Evolutionary conservation across 2,888 invertebrate genomes (phyloP).

Genomic region (Oegoconia quadripuncta): DNA sequence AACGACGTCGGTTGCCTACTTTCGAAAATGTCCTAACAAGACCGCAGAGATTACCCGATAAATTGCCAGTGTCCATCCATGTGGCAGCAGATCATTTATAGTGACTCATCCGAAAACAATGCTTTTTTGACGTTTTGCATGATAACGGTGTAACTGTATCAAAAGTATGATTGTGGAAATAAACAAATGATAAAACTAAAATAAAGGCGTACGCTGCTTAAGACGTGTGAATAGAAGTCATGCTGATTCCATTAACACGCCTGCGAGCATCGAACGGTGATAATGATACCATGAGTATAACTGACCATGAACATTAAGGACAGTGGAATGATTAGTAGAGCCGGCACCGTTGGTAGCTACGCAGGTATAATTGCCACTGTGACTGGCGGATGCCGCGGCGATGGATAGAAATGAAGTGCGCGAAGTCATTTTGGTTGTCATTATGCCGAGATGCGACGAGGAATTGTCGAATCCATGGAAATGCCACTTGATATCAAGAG

Average conservation of each 20-base stretch:
- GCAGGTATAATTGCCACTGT: conserved; percentile 88
- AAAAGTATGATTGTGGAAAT: conserved; percentile 28
- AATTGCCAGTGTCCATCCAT: conserved; percentile 82
- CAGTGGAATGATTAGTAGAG: conserved; percentile 82
- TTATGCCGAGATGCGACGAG: conserved; percentile 80
- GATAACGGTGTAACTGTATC: conserved; percentile 73
- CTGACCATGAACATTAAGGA: conserved; percentile 78
- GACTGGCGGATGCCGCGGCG: conserved; percentile 82
- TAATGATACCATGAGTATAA: conserved; percentile 40
- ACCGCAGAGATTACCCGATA: conserved; percentile 70
- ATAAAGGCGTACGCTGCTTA: conserved; percentile 45
- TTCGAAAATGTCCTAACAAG: conserved; percentile 67
- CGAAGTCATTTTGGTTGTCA: conserved; percentile 82
- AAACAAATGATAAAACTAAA: conserved; percentile 34
- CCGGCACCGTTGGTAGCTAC: conserved; percentile 86
- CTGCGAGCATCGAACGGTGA: conserved; percentile 42
- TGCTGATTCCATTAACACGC: conserved; percentile 58
- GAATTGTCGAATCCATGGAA: conserved; percentile 82
- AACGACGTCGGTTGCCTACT: conserved; percentile 62
- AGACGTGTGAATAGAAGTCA: conserved; percentile 54
- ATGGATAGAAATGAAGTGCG: conserved; percentile 86
- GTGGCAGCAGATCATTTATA: conserved; percentile 80
- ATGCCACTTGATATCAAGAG: conserved; percentile 86
- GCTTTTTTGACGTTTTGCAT: conserved; percentile 82
- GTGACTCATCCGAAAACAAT: conserved; percentile 81